Base-by-base conservation (phyloP, 1,140 invertebrate genomes). In the Tachypleus tridentatus region DNA sequence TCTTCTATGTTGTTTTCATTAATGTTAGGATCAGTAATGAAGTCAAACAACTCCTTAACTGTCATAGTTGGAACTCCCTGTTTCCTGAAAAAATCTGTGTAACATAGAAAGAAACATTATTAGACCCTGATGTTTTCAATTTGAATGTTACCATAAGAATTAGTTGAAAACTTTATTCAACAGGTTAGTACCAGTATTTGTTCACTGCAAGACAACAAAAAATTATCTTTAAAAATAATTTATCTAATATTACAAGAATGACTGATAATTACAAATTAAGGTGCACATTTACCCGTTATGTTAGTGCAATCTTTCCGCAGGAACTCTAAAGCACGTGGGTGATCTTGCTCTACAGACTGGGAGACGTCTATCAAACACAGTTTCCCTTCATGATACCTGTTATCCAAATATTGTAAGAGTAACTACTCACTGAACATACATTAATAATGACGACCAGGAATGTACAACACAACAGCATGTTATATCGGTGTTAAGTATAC, bases 11-110 rank as follows among this genome's bases (percentile, higher is more conserved):
- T 96, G 5, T 80, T 77, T 64, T 86, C 84, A 57, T 82, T 89
- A 59, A 98, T 87, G 4, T 83, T 87, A 51, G 87, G 82, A 80
- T 97, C 93, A 3, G 92, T 97, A 56, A 98, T 88, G 74, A 98
- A 98, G 76, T 97, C 89, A 82, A 99, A 99, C 58, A 99, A 77
- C 72, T 91, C 86, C 72, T 92, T 93, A 0, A 96, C 83, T 2
- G 86, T 87, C 82, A 99, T 86, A 10, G 92, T 93, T 52, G 85
- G 85, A 1, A 98, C 93, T 51, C 86, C 85, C 71, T 87, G 86
- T 72, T 91, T 94, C 62, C 85, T 84, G 76, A 99, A 99, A 78
- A 89, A 99, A 67, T 94, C 90, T 77, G 82, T 29, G 29, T 80
- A 77, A 29, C 2, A 29, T 29, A 29, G 29, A 29, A 29, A 29